These are phyloP conservation scores for Mobula birostris DNA, from an alignment of 2,113 vertebrate species.

Conservation along the genomic window DNA sequence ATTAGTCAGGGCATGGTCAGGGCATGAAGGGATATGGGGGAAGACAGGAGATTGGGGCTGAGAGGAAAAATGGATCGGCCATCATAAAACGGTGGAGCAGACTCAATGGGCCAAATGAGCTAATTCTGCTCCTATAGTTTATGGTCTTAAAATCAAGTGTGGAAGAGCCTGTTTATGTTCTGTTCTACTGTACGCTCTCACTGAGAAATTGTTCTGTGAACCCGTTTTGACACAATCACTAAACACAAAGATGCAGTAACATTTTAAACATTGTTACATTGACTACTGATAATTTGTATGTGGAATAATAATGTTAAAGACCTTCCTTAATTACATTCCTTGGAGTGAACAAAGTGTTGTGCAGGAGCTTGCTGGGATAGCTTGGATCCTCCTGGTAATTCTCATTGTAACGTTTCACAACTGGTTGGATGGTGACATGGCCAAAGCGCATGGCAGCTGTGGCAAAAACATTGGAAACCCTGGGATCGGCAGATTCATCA, in stretches of 20 bases:
- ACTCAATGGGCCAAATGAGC: too few species aligned
- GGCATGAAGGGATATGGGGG: too few species aligned
- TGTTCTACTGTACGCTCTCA: neutral
- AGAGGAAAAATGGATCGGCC: too few species aligned
- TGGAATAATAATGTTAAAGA: constrained; percentile 41
- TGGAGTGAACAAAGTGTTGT: constrained; percentile 63
- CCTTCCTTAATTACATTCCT: constrained; percentile 78
- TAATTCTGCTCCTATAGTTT: too few species aligned
- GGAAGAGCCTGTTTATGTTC: neutral
- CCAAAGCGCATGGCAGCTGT: constrained; percentile 78
- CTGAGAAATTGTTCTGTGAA: neutral
- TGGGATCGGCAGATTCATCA: constrained; percentile 62
- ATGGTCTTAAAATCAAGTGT: too few species aligned
- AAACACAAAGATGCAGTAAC: neutral
- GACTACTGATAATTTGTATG: neutral
- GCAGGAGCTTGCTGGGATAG: constrained; percentile 59
- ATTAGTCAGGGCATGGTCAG: too few species aligned
- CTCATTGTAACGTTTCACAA: constrained; percentile 57
- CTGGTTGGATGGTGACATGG: constrained; percentile 70
- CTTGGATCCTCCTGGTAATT: constrained; percentile 51
- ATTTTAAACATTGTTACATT: neutral
- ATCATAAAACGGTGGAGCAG: too few species aligned
- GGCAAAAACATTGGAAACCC: constrained; percentile 70
- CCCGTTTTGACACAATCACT: neutral
- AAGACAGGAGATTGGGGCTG: too few species aligned